These are phyloP conservation scores for Leptoteleia sp. DNA, from an alignment of 1,140 invertebrate genomes.

Conservation along the genomic window DNA sequence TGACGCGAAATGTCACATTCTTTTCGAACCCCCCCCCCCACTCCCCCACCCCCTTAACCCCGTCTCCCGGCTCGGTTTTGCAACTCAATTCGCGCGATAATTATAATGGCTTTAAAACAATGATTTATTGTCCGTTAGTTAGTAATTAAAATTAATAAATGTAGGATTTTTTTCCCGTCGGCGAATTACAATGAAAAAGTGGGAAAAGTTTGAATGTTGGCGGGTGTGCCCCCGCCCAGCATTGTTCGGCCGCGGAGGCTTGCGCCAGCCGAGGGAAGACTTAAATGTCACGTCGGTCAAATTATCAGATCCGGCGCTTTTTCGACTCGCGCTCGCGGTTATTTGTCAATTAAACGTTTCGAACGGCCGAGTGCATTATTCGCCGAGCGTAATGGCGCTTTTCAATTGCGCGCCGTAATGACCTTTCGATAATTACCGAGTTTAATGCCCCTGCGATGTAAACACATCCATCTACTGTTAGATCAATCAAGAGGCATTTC, in stretches of 20 bases:
- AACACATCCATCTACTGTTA: constrained; percentile 51
- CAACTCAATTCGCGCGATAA: constrained; percentile 19
- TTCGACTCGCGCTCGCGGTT: constrained; percentile 20
- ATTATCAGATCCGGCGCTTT: constrained; percentile 53
- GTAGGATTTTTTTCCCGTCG: no score
- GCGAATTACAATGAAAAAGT: constrained; percentile 26
- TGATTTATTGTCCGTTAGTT: constrained; percentile 20
- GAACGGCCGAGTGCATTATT: constrained; percentile 43
- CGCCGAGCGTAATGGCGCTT: constrained; percentile 43
- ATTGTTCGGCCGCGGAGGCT: constrained; percentile 23
- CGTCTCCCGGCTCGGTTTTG: no score
- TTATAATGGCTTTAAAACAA: constrained; percentile 9
- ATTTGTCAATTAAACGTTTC: constrained; percentile 54
- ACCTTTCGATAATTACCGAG: constrained; percentile 59
- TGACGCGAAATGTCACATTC: constrained; percentile 10
- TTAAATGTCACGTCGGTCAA: constrained; percentile 62
- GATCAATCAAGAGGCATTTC: constrained; percentile 48
- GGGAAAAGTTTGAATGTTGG: constrained; percentile 25
- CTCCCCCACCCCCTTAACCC: no score
- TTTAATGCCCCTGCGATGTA: constrained; percentile 49
- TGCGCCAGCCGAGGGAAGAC: constrained; percentile 1
- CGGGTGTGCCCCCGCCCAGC: constrained; percentile 25
- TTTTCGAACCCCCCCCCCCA: no score
- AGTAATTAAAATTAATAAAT: constrained; percentile 52
- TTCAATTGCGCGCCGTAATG: constrained; percentile 54